Percentiles rank a stretch among this genome's conserved stretches.
phyloP scores from a whole-genome alignment of 2,113 vertebrate species.

The Pantherophis guttatus region DNA sequence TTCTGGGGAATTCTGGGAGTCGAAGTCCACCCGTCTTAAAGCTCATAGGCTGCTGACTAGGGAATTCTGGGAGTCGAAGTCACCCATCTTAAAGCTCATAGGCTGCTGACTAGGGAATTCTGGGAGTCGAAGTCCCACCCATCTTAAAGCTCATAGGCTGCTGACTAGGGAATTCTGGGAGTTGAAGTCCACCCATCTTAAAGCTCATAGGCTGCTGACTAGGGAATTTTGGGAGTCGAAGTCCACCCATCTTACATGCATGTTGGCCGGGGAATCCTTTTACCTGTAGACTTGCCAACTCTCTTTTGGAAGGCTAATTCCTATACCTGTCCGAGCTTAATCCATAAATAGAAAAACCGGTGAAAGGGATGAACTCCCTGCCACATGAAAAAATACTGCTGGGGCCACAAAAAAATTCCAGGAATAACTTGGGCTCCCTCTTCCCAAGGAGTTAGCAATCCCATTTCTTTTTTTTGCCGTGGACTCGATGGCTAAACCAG shows the following conservation, averaged over 20 bases:
- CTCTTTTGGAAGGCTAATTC: too few species aligned
- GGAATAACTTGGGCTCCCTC: too few species aligned
- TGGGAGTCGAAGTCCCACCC: background rate
- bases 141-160: too few species aligned
- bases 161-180: background rate
- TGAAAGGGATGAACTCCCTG: too few species aligned
- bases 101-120: background rate
- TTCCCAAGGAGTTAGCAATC: background rate
- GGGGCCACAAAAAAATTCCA: background rate
- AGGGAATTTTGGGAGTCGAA: too few species aligned
- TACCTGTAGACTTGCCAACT: too few species aligned
- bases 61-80: too few species aligned
- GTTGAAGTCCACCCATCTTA: background rate
- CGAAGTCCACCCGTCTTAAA: background rate
- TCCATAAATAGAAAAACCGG: background rate
- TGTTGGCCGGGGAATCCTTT: background rate
- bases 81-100: background rate
- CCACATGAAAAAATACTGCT: background rate
- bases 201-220: too few species aligned
- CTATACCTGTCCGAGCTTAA: too few species aligned
- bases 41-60: too few species aligned
- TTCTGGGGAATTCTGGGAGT: background rate
- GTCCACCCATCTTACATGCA: background rate
- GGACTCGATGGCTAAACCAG: background rate
- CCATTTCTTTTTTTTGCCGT: background rate